A percentile compares a stretch with the other conserved stretches of the same genome.
Evolutionary conservation across 1,140 invertebrate genomes (phyloP).

Genomic region (Phortica variegata): DNA sequence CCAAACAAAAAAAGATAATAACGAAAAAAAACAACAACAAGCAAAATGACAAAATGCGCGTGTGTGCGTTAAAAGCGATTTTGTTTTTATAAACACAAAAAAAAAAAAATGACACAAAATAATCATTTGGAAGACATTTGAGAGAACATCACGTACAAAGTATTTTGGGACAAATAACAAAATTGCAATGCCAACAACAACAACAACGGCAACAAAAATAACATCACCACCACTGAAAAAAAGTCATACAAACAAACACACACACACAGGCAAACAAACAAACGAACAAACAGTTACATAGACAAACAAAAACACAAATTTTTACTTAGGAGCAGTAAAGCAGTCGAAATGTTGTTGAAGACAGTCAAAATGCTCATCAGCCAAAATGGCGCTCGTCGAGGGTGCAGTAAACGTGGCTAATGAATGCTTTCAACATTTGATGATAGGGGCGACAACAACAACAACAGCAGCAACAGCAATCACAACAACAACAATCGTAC

Average conservation of each 20-base stretch:
- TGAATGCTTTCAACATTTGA: conserved; percentile 50
- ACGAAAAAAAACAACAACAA: conserved; percentile 1
- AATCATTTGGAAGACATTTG: too few relatives aligned
- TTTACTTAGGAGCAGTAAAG: conserved; percentile 28
- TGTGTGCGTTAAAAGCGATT: too few relatives aligned
- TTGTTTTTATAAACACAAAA: too few relatives aligned
- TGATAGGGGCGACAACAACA: too few relatives aligned
- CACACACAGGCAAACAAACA: conserved; percentile 2
- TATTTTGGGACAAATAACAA: too few relatives aligned
- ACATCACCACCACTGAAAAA: conserved; percentile 19
- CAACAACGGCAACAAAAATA: conserved; percentile 12
- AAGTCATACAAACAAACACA: conserved; percentile 24
- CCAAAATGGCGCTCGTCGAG: conserved; percentile 49
- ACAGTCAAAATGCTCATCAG: conserved; percentile 44
- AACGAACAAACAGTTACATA: conserved; percentile 3
- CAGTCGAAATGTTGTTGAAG: too few relatives aligned
- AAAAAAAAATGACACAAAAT: too few relatives aligned
- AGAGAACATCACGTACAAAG: too few relatives aligned
- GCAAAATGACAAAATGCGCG: conserved; percentile 31
- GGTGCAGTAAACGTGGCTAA: conserved; percentile 54
- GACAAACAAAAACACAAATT: conserved; percentile 34
- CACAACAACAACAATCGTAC: too few relatives aligned
- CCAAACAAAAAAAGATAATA: conserved; percentile 43
- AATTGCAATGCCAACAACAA: conserved; percentile 27
- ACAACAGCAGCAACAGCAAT: too few relatives aligned